A percentile compares a stretch with the other conserved stretches of the same genome.
phyloP scores from a whole-genome alignment of 2,113 vertebrate genomes.

The Colaptes auratus region DNA sequence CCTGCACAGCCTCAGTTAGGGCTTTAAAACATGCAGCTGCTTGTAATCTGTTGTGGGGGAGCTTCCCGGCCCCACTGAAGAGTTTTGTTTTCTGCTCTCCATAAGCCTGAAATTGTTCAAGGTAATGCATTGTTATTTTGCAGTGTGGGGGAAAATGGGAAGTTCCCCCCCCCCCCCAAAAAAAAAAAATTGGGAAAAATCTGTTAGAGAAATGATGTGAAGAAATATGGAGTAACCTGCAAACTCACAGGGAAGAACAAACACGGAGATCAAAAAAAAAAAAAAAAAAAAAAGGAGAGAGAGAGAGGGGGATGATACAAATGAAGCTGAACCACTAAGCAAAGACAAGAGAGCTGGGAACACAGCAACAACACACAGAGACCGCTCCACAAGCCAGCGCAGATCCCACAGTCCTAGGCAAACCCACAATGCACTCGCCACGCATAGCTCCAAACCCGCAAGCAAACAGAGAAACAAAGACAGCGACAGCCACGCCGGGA shows the following conservation, averaged over 20 bases:
- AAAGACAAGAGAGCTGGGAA: neutral
- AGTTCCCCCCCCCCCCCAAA: neutral
- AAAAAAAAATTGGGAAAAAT: neutral
- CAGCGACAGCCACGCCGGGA: slow-evolving; percentile 32
- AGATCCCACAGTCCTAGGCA: slow-evolving; percentile 20
- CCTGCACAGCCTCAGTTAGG: neutral
- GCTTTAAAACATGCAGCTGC: slow-evolving; percentile 39
- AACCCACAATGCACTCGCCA: slow-evolving; percentile 67
- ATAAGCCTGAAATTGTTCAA: neutral
- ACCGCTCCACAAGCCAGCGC: neutral
- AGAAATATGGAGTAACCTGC: slow-evolving; percentile 59
- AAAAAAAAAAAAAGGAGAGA: neutral
- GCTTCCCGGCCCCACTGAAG: neutral
- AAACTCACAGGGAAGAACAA: slow-evolving; percentile 28
- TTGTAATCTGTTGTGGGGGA: neutral
- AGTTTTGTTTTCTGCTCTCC: slow-evolving; percentile 30
- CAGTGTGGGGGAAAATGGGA: neutral
- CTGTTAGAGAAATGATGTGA: slow-evolving; percentile 7
- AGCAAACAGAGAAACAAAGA: slow-evolving; percentile 62
- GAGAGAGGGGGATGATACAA: neutral
- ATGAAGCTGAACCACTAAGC: slow-evolving; percentile 4
- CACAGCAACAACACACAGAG: neutral
- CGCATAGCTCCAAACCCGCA: slow-evolving; percentile 42
- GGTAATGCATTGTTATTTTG: neutral
- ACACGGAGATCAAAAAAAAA: neutral